Base-by-base conservation (phyloP, 2,888 invertebrate species). In the Dusona sp. region DNA sequence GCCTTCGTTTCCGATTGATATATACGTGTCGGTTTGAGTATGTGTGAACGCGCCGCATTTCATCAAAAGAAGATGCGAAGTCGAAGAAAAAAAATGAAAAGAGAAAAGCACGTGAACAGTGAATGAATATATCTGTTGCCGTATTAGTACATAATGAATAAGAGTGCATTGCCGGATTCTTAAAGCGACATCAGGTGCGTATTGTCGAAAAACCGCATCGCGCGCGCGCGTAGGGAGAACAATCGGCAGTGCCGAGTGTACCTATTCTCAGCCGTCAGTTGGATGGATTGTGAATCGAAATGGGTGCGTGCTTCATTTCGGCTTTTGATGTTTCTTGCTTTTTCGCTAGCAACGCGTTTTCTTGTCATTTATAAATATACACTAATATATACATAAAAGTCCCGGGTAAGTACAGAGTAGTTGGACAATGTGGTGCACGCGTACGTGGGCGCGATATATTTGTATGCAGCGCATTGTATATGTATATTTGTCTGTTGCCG, bases 191-290 rank as follows among this genome's bases (percentile, higher is more conserved):
- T 83, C 75, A 82, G 84, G 79, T 84, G 81, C 84, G 89, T 88
- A 92, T 93, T 93, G 93, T 92, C 90, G 90, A 89, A 81, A 86
- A 93, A 92, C 92, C 92, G 89, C 91, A 92, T 90, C 81, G 81
- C 75, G 77, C 73, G 42, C 81, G 36, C 81, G 74, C 78, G 57
- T 38, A 54, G 42, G 22, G 38, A 57, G 84, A 77, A 89, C 65
- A 65, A 48, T 65, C 38, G 70, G n/a, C 38, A 25, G 38, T 48
- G 72, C 67, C 45, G 54, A 42, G 67, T 78, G 68, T 77, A 68
- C 45, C 83, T 83, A 83, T 84, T 74, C 78, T 89, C 86, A 87
- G 83, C 91, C 93, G 93, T 92, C 93, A 93, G 92, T 91, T 92
- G 92, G 88, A 85, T 90, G 88, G 89, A 89, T 88, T 90, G 89